Percentiles rank a stretch among this genome's conserved stretches.
Conservation (phyloP, 1,140 invertebrate genomes). For the Caenorhabditis inopinata region DNA sequence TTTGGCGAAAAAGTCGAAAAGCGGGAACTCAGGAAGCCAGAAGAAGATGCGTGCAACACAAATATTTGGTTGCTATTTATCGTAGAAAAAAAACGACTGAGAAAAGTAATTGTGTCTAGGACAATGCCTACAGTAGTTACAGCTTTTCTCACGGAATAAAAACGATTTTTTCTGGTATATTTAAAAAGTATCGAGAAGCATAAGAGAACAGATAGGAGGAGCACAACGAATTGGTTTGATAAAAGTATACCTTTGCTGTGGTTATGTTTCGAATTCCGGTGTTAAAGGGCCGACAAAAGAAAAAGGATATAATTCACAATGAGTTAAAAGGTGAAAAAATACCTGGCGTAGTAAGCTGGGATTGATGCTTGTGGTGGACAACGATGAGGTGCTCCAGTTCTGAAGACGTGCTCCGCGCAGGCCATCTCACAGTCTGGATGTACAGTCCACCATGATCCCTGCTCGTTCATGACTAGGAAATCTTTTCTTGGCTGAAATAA, state of each 20-base stretch:
- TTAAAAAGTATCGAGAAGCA: not conserved
- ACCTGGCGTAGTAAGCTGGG: not conserved
- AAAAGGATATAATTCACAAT: not conserved
- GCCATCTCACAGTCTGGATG: constrained; percentile 34
- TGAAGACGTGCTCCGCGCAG: constrained; percentile 37
- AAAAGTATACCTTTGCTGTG: no score
- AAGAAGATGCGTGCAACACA: constrained; percentile 27
- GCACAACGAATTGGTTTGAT: not conserved
- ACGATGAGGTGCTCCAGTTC: constrained; percentile 19
- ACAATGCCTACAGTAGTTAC: not conserved
- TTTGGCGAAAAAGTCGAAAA: not conserved
- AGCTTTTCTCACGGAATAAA: not conserved
- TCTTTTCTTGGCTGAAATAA: constrained; percentile 42
- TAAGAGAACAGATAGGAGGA: not conserved
- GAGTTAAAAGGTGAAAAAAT: not conserved
- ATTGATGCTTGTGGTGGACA: constrained; percentile 36
- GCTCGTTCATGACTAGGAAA: constrained; percentile 42
- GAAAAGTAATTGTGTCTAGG: not conserved
- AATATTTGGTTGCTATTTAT: constrained; percentile 29
- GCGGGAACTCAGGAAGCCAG: not conserved
- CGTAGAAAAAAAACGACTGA: constrained; percentile 9
- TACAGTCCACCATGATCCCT: constrained; percentile 41
- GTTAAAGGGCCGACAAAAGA: no score
- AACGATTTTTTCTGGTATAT: constrained; percentile 10
- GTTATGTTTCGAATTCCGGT: not conserved